Conservation (phyloP, 2,797 vertebrate genomes). For the Rhynchotus rufescens region DNA sequence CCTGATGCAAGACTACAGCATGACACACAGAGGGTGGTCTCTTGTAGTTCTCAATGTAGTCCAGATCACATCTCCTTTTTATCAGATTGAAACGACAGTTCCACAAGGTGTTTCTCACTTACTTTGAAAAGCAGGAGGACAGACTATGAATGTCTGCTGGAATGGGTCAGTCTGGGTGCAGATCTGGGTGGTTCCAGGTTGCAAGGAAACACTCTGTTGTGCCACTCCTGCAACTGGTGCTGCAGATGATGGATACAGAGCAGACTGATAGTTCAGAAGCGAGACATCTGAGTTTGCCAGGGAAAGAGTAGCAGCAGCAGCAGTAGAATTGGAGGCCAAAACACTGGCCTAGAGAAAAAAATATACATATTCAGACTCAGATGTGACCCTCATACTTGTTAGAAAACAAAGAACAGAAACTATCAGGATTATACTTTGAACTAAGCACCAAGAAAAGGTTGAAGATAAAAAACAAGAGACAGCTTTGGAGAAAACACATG, state of each 20-base stretch:
- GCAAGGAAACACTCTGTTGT: constrained; percentile 93
- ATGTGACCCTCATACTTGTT: background rate
- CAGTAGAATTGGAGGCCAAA: constrained; percentile 88
- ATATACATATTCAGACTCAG: background rate
- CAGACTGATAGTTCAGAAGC: constrained; percentile 94
- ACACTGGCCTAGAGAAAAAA: constrained; percentile 85
- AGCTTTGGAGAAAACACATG: background rate
- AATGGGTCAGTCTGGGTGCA: constrained; percentile 95
- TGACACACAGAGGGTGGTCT: background rate
- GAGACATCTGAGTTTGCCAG: constrained; percentile 93
- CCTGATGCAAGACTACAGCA: background rate
- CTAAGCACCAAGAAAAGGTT: background rate
- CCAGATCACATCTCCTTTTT: background rate
- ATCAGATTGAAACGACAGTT: background rate
- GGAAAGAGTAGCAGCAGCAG: constrained; percentile 92
- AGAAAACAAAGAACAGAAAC: background rate
- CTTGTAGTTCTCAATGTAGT: background rate
- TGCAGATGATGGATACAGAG: constrained; percentile 94
- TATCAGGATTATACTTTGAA: background rate
- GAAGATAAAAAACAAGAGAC: background rate
- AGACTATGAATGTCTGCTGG: constrained; percentile 98
- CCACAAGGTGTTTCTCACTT: constrained; percentile 17
- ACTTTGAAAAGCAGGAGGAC: constrained; percentile 97
- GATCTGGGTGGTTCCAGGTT: constrained; percentile 92
- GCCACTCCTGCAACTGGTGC: constrained; percentile 94